Base-by-base conservation (phyloP, 2,888 invertebrate genomes). In the Stictocephala bisonia region DNA sequence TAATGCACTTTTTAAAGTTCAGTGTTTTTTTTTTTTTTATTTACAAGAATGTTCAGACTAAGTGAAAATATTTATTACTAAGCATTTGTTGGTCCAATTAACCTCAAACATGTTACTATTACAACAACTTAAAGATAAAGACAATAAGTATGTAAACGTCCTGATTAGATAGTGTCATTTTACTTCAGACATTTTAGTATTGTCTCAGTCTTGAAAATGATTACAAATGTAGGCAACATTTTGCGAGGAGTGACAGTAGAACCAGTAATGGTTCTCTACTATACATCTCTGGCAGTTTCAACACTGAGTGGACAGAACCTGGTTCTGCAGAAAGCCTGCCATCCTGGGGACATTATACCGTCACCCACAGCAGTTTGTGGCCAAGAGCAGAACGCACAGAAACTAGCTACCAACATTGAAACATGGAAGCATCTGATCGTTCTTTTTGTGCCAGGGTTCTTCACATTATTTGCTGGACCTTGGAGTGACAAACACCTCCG, bases 401-500 rank as follows among this genome's bases (percentile, higher is more conserved):
- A 74, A 48, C 60, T 73, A 29, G 74, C 73, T 20, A 73, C 74
- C 1, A 50, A 58, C 3, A 76, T 76, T 27, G 73, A 76, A 64
- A 73, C 71, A 1, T 76, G 74, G 74, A 74, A 68, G 40, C 27
- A 51, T 13, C 40, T 76, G 1, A 31, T 71, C 7, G 64, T 73
- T 22, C 53, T 74, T 1, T 27, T 73, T 9, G 50, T 74, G 41
- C 74, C 76, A 60, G 66, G 73, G 11, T 40, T 72, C 22, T 69
- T 76, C 31, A 66, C 75, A n/a, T 56, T 76, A 3, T 75, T 78
- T 68, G 53, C 77, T 40, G 79, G 79, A 13, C 74, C 79, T 7
- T 77, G 77, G 76, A 78, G 78, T 41, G 78, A 79, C 15, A 73
- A 75, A 40, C 73, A 74, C 26, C 72, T 76, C 11, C 58, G 77